phyloP scores from a whole-genome alignment of 2,113 vertebrate species.

The Orycteropus afer region DNA sequence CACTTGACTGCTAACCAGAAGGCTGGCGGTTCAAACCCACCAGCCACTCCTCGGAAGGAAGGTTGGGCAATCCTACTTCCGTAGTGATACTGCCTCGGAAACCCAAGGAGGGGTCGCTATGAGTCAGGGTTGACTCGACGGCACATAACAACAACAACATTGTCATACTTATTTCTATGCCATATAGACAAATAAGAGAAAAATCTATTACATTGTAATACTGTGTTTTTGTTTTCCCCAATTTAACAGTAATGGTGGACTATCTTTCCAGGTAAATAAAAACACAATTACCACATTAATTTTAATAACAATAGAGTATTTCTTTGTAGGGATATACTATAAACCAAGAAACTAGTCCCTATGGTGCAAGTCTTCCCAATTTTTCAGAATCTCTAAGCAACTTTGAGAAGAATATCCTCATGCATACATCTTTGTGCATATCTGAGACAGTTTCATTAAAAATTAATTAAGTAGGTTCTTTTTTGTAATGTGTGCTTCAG shows the following conservation, averaged over 20 bases:
- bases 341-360: constrained; percentile 34
- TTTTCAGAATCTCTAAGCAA: constrained; percentile 30
- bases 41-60: too few species aligned
- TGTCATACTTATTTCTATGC: background rate
- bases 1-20: too few species aligned
- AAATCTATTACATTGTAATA: background rate
- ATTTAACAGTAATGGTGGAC: background rate
- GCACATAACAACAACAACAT: too few species aligned
- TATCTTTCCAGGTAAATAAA: constrained; percentile 29
- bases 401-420: constrained; percentile 49
- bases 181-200: background rate
- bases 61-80: too few species aligned
- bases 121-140: too few species aligned
- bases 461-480: constrained; percentile 61
- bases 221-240: background rate
- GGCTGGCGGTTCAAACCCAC: too few species aligned
- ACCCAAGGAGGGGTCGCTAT: too few species aligned
- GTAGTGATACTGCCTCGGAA: too few species aligned
- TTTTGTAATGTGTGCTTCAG: constrained; percentile 63
- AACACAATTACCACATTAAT: constrained; percentile 21
- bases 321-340: background rate
- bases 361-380: background rate
- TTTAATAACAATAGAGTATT: constrained; percentile 36
- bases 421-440: constrained; percentile 53
- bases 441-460: constrained; percentile 63